A percentile compares a stretch with the other conserved stretches of the same genome.
Evolutionary conservation across 2,113 vertebrate genomes (phyloP).

Genomic region (Cryptomyrus ogoouensis): DNA sequence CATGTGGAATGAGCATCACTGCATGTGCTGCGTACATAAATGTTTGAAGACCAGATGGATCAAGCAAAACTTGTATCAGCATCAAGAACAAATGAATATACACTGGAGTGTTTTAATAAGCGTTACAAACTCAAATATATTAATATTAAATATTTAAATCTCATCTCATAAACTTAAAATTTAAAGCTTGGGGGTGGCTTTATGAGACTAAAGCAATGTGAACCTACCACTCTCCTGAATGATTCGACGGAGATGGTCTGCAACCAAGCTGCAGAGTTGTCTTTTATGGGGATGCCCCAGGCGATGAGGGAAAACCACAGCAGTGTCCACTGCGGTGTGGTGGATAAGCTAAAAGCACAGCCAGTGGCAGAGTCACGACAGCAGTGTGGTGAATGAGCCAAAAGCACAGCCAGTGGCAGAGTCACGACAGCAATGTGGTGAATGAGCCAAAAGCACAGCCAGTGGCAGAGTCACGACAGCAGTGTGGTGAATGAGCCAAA

Average conservation of each 20-base stretch:
- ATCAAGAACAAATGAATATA: not conserved
- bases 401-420: constrained; percentile 27
- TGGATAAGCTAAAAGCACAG: constrained; percentile 61
- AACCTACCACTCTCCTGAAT: constrained; percentile 69
- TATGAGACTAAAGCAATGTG: not conserved
- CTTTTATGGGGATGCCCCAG: constrained; percentile 67
- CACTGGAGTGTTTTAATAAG: not conserved
- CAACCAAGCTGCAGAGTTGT: constrained; percentile 57
- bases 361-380: not conserved
- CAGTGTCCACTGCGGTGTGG: constrained; percentile 61
- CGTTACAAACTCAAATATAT: not conserved
- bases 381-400: constrained; percentile 66
- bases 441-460: not conserved
- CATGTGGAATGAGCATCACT: not conserved
- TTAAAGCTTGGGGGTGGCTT: not conserved
- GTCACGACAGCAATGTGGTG: too few species aligned
- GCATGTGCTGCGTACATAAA: not conserved
- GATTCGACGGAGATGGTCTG: constrained; percentile 66
- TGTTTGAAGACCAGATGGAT: not conserved
- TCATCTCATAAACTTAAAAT: not conserved
- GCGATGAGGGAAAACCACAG: constrained; percentile 65
- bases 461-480: not conserved
- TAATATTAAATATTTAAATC: not conserved
- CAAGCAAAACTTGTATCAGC: not conserved
- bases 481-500: not conserved